Percentiles rank a stretch among this genome's conserved stretches.
These are phyloP conservation scores for Hypomecis punctinalis DNA, from an alignment of 2,888 invertebrate genomes.

Conservation along the genomic window DNA sequence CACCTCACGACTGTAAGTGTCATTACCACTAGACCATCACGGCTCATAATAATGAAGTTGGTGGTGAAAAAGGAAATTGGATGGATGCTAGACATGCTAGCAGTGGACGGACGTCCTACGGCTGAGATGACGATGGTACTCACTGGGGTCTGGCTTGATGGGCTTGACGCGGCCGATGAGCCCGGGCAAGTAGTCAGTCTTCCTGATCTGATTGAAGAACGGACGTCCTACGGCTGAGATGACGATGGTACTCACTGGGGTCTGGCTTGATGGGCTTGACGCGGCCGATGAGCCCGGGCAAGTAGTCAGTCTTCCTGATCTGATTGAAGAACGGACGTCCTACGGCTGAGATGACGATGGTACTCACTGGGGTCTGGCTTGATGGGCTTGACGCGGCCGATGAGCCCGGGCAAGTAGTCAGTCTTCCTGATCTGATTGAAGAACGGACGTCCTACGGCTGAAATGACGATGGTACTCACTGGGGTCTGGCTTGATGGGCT, in stretches of 20 bases:
- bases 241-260: slow-evolving; percentile 84
- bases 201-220: slow-evolving; percentile 91
- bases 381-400: slow-evolving; percentile 88
- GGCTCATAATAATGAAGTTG: too few species aligned
- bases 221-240: too few species aligned
- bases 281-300: slow-evolving; percentile 88
- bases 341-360: too few species aligned
- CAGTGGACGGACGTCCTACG: too few species aligned
- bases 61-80: too few species aligned
- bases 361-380: slow-evolving; percentile 85
- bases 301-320: slow-evolving; percentile 84
- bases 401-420: slow-evolving; percentile 86
- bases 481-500: slow-evolving; percentile 86
- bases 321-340: slow-evolving; percentile 93
- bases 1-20: too few species aligned
- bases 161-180: slow-evolving; percentile 89
- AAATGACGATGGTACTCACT: too few species aligned
- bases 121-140: too few species aligned
- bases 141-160: slow-evolving; percentile 86
- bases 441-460: too few species aligned
- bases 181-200: slow-evolving; percentile 85
- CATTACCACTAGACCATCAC: too few species aligned
- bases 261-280: slow-evolving; percentile 88
- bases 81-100: too few species aligned
- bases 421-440: slow-evolving; percentile 89